A percentile compares a stretch with the other conserved stretches of the same genome.
These are phyloP conservation scores for Taeniopygia guttata DNA, from an alignment of 2,797 vertebrate genomes.

Conservation along the genomic window DNA sequence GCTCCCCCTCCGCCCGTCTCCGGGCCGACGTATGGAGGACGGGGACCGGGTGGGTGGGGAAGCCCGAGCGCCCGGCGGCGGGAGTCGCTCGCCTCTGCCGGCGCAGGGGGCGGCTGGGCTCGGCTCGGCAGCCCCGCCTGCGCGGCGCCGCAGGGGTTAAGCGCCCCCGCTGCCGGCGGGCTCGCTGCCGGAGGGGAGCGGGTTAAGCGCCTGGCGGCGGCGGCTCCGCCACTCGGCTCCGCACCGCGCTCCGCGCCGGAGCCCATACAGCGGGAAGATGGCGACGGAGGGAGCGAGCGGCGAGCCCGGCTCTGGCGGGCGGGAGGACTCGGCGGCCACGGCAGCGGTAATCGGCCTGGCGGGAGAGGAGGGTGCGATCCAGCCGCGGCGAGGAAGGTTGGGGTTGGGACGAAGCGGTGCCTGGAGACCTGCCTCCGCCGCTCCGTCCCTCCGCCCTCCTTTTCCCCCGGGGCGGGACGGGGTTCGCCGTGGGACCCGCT, in stretches of 20 bases:
- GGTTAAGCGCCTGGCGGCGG: conserved; percentile 68
- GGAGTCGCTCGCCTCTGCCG: neutral
- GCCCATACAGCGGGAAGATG: conserved; percentile 90
- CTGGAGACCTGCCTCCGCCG: neutral
- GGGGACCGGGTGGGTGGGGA: neutral
- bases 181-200: conserved; percentile 45
- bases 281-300: conserved; percentile 92
- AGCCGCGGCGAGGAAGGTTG: neutral
- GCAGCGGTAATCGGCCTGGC: conserved; percentile 59
- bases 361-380: neutral
- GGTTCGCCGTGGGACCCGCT: neutral
- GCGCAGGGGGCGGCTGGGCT: neutral
- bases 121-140: neutral
- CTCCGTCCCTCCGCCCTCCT: conserved; percentile 7
- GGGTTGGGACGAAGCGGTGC: neutral
- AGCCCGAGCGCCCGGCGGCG: neutral
- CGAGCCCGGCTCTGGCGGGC: conserved; percentile 78
- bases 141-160: conserved; percentile 63
- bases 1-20: neutral
- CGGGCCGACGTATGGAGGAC: neutral
- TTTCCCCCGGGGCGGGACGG: neutral
- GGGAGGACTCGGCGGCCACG: conserved; percentile 29
- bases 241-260: conserved; percentile 61
- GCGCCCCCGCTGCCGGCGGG: conserved; percentile 8
- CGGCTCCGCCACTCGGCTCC: conserved; percentile 60